phyloP scores from a whole-genome alignment of 2,797 vertebrate species.

The Falco novaeseelandiae region DNA sequence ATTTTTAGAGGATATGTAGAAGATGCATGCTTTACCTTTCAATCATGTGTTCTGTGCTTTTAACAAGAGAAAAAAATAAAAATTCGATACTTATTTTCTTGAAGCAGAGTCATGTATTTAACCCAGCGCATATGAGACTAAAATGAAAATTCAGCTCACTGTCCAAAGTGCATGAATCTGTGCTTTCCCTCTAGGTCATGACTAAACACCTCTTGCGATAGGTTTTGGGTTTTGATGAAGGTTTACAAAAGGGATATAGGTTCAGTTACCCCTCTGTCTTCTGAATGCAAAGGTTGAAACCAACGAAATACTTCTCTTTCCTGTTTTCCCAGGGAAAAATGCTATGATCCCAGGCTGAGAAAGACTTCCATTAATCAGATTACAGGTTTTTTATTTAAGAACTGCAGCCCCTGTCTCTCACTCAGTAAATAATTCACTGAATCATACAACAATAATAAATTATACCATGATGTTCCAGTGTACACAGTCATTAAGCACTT shows the following conservation, averaged over 20 bases:
- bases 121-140: background rate
- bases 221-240: background rate
- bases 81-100: background rate
- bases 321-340: background rate
- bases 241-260: background rate
- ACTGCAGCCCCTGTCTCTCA: background rate
- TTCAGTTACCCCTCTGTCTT: background rate
- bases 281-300: background rate
- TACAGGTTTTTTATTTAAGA: background rate
- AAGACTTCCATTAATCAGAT: background rate
- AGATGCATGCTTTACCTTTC: background rate
- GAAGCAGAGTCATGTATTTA: background rate
- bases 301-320: background rate
- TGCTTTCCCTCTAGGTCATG: background rate
- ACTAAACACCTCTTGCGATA: background rate
- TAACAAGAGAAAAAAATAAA: background rate
- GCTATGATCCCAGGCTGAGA: background rate
- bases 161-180: background rate
- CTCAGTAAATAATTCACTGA: background rate
- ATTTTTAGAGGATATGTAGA: background rate
- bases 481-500: conserved; percentile 52
- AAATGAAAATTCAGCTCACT: background rate
- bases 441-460: conserved; percentile 36
- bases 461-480: background rate
- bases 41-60: background rate